Conservation (phyloP, 2,888 invertebrate genomes). For the Phytoseiulus persimilis region DNA sequence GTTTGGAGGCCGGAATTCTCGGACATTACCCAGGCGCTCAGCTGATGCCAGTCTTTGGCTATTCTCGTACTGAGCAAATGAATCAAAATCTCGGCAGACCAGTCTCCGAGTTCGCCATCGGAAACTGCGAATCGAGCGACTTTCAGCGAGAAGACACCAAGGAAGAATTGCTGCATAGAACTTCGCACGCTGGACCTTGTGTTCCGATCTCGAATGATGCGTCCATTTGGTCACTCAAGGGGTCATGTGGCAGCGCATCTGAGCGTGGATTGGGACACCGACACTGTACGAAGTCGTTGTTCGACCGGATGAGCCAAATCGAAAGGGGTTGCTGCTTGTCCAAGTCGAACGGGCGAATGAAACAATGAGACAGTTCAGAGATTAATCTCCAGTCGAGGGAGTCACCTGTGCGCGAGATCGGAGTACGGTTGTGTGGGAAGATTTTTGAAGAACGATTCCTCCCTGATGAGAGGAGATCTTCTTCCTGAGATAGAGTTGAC, state of each 20-base stretch:
- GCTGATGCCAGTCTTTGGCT: not conserved
- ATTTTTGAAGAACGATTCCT: not conserved
- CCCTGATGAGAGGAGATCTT: not conserved
- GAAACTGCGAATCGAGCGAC: not conserved
- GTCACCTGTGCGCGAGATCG: not conserved
- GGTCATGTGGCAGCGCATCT: not conserved
- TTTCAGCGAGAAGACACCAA: too few species aligned
- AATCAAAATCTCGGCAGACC: not conserved
- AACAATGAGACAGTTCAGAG: not conserved
- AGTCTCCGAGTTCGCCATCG: not conserved
- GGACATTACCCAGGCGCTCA: not conserved
- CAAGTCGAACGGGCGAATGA: not conserved
- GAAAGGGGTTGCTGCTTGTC: not conserved
- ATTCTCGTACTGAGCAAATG: not conserved
- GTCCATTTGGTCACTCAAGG: not conserved
- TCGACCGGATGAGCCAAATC: not conserved
- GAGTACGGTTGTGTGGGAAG: not conserved
- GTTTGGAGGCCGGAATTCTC: not conserved
- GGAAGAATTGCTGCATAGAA: too few species aligned
- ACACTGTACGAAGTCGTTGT: not conserved
- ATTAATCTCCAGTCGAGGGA: not conserved
- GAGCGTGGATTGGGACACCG: not conserved
- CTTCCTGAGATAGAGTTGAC: not conserved
- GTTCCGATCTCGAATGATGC: not conserved
- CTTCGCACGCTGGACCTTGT: not conserved